Evolutionary conservation across 2,797 vertebrate genomes (phyloP).

Genomic region (Pangasius macronema): DNA sequence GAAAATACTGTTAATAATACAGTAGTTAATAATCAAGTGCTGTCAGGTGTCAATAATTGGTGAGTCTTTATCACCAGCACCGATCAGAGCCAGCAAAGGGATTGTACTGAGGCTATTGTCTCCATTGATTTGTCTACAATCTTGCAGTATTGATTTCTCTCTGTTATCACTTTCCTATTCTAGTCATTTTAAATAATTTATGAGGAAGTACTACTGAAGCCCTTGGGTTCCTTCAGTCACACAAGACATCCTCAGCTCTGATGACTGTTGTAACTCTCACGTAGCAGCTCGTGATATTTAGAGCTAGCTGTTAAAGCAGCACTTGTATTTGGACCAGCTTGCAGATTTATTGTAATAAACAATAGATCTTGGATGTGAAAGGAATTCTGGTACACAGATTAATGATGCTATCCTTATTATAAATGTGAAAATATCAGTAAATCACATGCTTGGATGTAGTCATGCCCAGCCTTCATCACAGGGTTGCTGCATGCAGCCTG

Average conservation of each 20-base stretch:
- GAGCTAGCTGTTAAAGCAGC: neutral
- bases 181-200: slow-evolving; percentile 58
- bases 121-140: slow-evolving; percentile 58
- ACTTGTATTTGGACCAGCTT: neutral
- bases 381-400: neutral
- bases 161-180: slow-evolving; percentile 49
- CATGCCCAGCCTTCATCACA: neutral
- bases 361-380: neutral
- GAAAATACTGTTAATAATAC: slow-evolving; percentile 68
- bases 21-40: slow-evolving; percentile 34
- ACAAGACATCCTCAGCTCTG: slow-evolving; percentile 33
- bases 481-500: slow-evolving; percentile 5
- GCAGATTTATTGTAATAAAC: neutral
- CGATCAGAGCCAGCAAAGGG: slow-evolving; percentile 57
- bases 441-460: neutral
- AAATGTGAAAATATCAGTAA: neutral
- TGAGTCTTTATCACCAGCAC: slow-evolving; percentile 62
- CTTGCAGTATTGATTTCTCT: slow-evolving; percentile 58
- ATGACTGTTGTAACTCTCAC: slow-evolving; percentile 7
- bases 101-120: slow-evolving; percentile 52
- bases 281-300: slow-evolving; percentile 8
- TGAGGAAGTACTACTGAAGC: slow-evolving; percentile 43
- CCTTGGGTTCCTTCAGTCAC: slow-evolving; percentile 41
- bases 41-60: slow-evolving; percentile 65
- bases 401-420: neutral